Conservation (phyloP, 2,888 invertebrate genomes). For the Polymixis lichenea region DNA sequence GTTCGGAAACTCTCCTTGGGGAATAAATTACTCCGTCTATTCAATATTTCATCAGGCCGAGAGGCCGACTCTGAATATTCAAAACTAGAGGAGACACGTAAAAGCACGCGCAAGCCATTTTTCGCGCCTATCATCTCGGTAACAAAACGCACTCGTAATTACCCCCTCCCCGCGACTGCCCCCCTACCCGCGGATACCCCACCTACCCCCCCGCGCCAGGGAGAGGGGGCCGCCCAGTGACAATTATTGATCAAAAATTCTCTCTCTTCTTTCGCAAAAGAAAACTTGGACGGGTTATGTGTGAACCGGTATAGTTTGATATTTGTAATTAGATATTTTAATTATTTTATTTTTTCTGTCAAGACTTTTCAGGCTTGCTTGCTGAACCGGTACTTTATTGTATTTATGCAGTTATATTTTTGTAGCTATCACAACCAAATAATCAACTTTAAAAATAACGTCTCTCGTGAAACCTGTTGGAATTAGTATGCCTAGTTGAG, state of each 20-base stretch:
- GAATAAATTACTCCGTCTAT: conserved; percentile 90
- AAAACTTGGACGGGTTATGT: conserved; percentile 91
- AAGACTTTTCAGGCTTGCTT: too few relatives aligned
- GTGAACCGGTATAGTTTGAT: conserved; percentile 87
- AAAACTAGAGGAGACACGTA: conserved; percentile 90
- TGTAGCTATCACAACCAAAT: background rate
- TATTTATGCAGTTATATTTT: background rate
- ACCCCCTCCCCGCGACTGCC: conserved; percentile 81
- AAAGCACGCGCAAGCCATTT: conserved; percentile 91
- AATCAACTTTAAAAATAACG: background rate
- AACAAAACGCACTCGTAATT: conserved; percentile 91
- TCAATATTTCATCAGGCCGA: conserved; percentile 90
- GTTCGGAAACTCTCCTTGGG: conserved; percentile 88
- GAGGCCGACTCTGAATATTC: conserved; percentile 89
- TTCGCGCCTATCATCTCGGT: conserved; percentile 91
- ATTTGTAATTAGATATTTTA: conserved; percentile 87
- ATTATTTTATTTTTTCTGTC: conserved; percentile 63
- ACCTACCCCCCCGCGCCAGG: conserved; percentile 69
- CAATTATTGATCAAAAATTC: conserved; percentile 93
- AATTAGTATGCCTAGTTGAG: background rate
- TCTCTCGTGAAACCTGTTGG: background rate
- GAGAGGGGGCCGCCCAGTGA: conserved; percentile 90
- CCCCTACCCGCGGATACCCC: conserved; percentile 71
- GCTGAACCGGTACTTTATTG: background rate
- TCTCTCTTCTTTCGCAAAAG: conserved; percentile 92